Evolutionary conservation across 2,113 vertebrate genomes (phyloP).

Genomic region (Thamnophis sirtalis): DNA sequence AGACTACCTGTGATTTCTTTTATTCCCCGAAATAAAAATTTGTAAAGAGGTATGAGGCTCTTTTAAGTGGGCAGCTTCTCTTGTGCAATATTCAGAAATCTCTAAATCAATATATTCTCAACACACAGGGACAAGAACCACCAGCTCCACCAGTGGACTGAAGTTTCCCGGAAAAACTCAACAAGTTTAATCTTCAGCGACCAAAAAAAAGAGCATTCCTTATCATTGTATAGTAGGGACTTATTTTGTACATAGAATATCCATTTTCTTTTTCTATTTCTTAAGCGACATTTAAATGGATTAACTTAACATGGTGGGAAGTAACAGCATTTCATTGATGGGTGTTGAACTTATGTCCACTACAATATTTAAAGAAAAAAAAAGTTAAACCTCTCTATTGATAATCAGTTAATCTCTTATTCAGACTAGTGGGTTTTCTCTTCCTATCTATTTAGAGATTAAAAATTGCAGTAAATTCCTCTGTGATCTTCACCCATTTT

Average conservation of each 20-base stretch:
- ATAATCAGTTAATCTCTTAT: slow-evolving; percentile 35
- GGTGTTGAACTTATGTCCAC: slow-evolving; percentile 22
- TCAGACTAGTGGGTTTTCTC: slow-evolving; percentile 44
- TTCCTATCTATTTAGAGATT: slow-evolving; percentile 53
- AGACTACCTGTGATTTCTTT: not conserved
- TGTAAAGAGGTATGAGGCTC: not conserved
- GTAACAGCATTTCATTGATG: slow-evolving; percentile 49
- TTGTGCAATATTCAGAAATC: not conserved
- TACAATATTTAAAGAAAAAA: slow-evolving; percentile 37
- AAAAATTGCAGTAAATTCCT: not conserved
- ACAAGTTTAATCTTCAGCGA: slow-evolving; percentile 66
- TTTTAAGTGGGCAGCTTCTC: not conserved
- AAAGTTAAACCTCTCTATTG: slow-evolving; percentile 56
- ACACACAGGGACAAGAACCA: slow-evolving; percentile 78
- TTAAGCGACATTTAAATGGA: slow-evolving; percentile 57
- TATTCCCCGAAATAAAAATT: not conserved
- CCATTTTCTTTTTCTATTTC: slow-evolving; percentile 56
- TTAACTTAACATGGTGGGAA: slow-evolving; percentile 47
- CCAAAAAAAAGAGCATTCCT: slow-evolving; percentile 71
- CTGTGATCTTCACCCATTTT: not conserved
- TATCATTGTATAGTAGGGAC: slow-evolving; percentile 50
- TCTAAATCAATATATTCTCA: slow-evolving; percentile 17
- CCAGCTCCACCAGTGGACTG: slow-evolving; percentile 93
- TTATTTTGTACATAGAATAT: slow-evolving; percentile 53
- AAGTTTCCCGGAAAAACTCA: slow-evolving; percentile 47